These are phyloP conservation scores for Zoanthus gigantus DNA, from an alignment of 92 coral and sea anemone species.

Conservation along the genomic window DNA sequence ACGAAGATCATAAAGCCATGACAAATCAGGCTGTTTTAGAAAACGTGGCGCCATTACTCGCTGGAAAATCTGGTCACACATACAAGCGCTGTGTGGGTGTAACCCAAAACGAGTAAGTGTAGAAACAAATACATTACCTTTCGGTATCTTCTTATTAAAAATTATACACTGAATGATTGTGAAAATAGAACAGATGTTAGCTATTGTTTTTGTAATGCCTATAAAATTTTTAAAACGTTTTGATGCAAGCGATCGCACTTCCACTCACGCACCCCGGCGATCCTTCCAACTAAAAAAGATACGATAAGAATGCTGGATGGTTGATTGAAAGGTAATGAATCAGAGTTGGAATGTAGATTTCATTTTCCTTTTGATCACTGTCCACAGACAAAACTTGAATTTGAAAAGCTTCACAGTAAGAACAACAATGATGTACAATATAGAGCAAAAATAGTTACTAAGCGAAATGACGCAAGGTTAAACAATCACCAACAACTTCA, in stretches of 20 bases:
- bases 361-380: conserved; percentile 40
- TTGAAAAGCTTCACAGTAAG: conserved; percentile 45
- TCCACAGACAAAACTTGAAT: conserved; percentile 32
- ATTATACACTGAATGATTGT: conserved; percentile 19
- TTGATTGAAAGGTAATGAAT: conserved; percentile 17
- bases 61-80: conserved; percentile 20
- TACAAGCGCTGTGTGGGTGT: conserved; percentile 1
- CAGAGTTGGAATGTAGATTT: conserved; percentile 64
- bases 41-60: conserved; percentile 23
- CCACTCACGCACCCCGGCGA: too few species aligned
- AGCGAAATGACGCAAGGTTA: conserved; percentile 44
- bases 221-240: too few species aligned
- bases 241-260: too few species aligned
- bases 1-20: conserved; percentile 14
- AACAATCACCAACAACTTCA: conserved; percentile 52
- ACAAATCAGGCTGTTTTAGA: conserved; percentile 20
- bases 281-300: too few species aligned
- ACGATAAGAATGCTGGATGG: conserved; percentile 15
- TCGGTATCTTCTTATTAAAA: not conserved
- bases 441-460: conserved; percentile 51
- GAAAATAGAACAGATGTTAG: conserved; percentile 13
- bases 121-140: not conserved
- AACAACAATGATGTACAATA: conserved; percentile 6
- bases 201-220: too few species aligned
- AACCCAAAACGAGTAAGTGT: not conserved